Evolutionary conservation across 2,888 invertebrate species (phyloP).

Genomic region (Pollenia angustigena): DNA sequence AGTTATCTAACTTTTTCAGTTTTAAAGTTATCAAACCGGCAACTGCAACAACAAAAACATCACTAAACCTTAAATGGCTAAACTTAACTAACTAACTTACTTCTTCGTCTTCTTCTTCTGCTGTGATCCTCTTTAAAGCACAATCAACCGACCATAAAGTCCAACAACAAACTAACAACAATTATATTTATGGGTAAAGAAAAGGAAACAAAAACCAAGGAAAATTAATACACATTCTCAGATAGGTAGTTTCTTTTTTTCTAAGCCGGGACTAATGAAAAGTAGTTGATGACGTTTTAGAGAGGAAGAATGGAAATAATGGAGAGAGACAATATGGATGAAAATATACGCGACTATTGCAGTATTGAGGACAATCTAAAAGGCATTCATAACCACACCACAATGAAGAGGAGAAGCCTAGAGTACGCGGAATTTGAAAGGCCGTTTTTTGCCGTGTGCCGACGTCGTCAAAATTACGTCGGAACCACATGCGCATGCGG

Average conservation of each 20-base stretch:
- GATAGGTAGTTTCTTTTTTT: neutral
- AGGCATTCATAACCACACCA: neutral
- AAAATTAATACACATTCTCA: neutral
- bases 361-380: neutral
- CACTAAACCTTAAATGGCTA: conserved; percentile 71
- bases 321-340: neutral
- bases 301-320: conserved; percentile 17
- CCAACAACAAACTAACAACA: conserved; percentile 50
- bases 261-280: conserved; percentile 35
- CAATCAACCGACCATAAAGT: conserved; percentile 25
- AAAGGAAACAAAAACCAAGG: conserved; percentile 40
- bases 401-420: no score
- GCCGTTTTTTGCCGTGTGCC: no score
- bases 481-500: no score
- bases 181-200: conserved; percentile 54
- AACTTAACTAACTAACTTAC: conserved; percentile 9
- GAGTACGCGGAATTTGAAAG: no score
- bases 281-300: conserved; percentile 26
- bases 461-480: no score
- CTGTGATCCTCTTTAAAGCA: conserved; percentile 37
- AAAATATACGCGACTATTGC: neutral
- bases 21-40: conserved; percentile 52
- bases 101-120: neutral
- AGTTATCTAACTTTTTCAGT: conserved; percentile 76
- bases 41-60: conserved; percentile 6